Conservation (phyloP, 2,797 vertebrate species). For the Rhyacichthys aspro region DNA sequence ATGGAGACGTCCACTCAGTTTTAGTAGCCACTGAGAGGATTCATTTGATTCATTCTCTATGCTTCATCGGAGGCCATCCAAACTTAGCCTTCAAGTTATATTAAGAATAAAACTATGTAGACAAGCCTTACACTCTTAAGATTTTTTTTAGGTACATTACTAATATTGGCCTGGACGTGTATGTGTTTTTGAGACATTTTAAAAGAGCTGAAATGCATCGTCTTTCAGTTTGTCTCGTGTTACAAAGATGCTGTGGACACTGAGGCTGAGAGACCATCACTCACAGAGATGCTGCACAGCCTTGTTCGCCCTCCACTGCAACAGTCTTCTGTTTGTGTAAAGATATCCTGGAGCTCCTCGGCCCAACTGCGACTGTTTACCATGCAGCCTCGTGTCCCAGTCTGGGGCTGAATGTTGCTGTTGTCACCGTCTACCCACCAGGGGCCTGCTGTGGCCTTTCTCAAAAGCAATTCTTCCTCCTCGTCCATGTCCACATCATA, state of each 20-base stretch:
- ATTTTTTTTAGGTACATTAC: no score
- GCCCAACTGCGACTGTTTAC: conserved; percentile 69
- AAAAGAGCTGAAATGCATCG: background rate
- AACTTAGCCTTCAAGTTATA: background rate
- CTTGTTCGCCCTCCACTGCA: conserved; percentile 39
- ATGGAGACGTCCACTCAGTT: background rate
- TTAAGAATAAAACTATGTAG: background rate
- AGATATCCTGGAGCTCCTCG: conserved; percentile 63
- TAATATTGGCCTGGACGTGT: background rate
- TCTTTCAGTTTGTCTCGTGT: no score
- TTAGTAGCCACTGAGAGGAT: conserved; percentile 22
- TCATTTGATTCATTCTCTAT: conserved; percentile 39
- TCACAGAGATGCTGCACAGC: conserved; percentile 64
- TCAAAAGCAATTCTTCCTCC: conserved; percentile 45
- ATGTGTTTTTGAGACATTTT: no score
- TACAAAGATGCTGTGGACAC: conserved; percentile 10
- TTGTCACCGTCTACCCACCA: conserved; percentile 60
- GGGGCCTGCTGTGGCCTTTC: conserved; percentile 18
- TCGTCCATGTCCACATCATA: conserved; percentile 59
- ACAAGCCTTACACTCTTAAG: background rate
- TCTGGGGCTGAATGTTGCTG: conserved; percentile 13
- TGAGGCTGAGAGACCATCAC: conserved; percentile 25
- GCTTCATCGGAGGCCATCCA: conserved; percentile 12
- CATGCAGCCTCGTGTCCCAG: conserved; percentile 36
- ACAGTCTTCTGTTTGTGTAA: conserved; percentile 35